These are phyloP conservation scores for Coenonympha glycerion DNA, from an alignment of 2,888 invertebrate genomes.

Conservation along the genomic window DNA sequence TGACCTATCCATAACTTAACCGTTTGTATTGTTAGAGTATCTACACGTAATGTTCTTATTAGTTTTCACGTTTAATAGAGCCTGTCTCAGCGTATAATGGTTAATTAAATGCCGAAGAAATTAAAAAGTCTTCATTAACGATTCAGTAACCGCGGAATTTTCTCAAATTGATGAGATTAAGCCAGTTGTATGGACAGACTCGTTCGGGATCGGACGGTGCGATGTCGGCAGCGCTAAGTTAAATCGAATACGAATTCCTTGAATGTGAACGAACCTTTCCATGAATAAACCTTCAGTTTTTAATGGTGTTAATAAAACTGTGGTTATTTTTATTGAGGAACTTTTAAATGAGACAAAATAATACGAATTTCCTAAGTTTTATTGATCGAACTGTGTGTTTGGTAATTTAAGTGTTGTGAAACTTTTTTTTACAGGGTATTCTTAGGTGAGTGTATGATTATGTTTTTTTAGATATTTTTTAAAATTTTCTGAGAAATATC, in stretches of 20 bases:
- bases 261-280: background rate
- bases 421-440: background rate
- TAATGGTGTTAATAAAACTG: background rate
- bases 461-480: too few species aligned
- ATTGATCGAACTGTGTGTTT: background rate
- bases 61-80: too few species aligned
- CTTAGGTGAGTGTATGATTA: conserved; percentile 5
- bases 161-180: conserved; percentile 3
- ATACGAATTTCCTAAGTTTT: background rate
- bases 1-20: too few species aligned
- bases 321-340: background rate
- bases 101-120: background rate
- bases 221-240: conserved; percentile 11
- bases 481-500: too few species aligned
- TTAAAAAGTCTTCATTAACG: background rate
- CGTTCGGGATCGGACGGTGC: conserved; percentile 19
- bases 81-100: background rate
- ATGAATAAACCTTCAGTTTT: background rate
- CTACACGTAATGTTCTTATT: too few species aligned
- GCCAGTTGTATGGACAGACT: conserved; percentile 27
- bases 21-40: too few species aligned
- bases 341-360: background rate
- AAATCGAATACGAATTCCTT: background rate
- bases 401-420: conserved; percentile 4
- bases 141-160: conserved; percentile 6